These are phyloP conservation scores for Pecten maximus DNA, from an alignment of 2,888 invertebrate species.

Conservation along the genomic window DNA sequence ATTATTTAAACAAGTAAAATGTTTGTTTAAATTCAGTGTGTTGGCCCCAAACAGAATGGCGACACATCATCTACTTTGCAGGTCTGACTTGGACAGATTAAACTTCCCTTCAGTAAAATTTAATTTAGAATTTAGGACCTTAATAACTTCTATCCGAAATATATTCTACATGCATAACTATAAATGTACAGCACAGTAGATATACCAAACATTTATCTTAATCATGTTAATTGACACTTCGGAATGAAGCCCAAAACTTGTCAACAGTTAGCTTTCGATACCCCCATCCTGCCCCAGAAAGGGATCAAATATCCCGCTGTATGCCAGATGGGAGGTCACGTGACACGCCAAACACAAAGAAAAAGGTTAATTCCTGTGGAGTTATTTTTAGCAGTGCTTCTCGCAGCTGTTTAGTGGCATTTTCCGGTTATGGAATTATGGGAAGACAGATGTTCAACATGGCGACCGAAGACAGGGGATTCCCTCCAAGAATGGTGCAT, in stretches of 20 bases:
- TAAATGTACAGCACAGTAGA: too few relatives aligned
- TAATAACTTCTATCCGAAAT: too few relatives aligned
- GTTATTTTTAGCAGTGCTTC: constrained; percentile 16
- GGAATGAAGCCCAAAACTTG: neutral
- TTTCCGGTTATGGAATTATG: constrained; percentile 54
- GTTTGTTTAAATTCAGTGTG: too few relatives aligned
- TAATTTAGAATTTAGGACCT: too few relatives aligned
- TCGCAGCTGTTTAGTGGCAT: constrained; percentile 35
- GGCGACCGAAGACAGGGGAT: constrained; percentile 62
- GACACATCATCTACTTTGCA: too few relatives aligned
- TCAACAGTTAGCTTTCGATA: neutral
- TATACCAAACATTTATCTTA: neutral
- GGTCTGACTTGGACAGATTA: too few relatives aligned
- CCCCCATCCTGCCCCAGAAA: neutral
- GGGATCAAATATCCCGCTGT: constrained; percentile 30
- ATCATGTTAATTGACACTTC: too few relatives aligned
- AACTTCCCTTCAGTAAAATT: too few relatives aligned
- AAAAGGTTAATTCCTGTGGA: constrained; percentile 35
- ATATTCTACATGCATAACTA: too few relatives aligned
- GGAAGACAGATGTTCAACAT: constrained; percentile 73
- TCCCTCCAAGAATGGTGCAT: constrained; percentile 63
- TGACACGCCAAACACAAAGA: constrained; percentile 8
- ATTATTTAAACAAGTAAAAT: too few relatives aligned
- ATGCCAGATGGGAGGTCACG: constrained; percentile 24
- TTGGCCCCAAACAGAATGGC: too few relatives aligned